These are phyloP conservation scores for Leptopilina clavipes DNA, from an alignment of 1,140 invertebrate genomes.

Conservation along the genomic window DNA sequence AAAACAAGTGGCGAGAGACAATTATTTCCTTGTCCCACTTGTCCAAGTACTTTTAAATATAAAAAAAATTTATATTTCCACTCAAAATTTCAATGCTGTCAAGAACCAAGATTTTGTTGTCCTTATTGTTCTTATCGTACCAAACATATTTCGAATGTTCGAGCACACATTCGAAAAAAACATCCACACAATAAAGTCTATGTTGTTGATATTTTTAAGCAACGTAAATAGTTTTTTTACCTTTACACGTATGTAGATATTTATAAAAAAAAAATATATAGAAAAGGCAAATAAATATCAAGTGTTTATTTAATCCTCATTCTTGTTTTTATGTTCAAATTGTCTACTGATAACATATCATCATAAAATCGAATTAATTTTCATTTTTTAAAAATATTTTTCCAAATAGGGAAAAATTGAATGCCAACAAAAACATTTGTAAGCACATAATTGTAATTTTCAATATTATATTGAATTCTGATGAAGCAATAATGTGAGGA, in stretches of 20 bases:
- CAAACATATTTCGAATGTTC: slow-evolving; percentile 66
- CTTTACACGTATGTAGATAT: too few species aligned
- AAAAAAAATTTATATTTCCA: slow-evolving; percentile 75
- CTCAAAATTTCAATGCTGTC: slow-evolving; percentile 74
- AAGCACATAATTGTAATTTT: neutral
- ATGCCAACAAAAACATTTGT: neutral
- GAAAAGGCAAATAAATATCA: too few species aligned
- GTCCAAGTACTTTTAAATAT: slow-evolving; percentile 59
- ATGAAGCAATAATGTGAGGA: neutral
- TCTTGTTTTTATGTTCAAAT: too few species aligned
- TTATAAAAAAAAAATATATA: too few species aligned
- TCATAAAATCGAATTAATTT: too few species aligned
- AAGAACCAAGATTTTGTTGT: slow-evolving; percentile 76
- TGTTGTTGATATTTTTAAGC: slow-evolving; percentile 46
- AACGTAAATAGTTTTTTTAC: neutral
- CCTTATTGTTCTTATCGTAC: slow-evolving; percentile 69
- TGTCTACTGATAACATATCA: too few species aligned
- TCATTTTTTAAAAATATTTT: too few species aligned
- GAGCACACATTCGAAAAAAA: slow-evolving; percentile 63
- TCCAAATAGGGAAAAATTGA: too few species aligned
- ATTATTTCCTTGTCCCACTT: slow-evolving; percentile 59
- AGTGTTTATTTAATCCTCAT: too few species aligned
- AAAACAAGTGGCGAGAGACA: slow-evolving; percentile 19
- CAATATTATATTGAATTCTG: too few species aligned
- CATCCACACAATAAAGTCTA: slow-evolving; percentile 54